A percentile compares a stretch with the other conserved stretches of the same genome.
Evolutionary conservation across 2,888 invertebrate genomes (phyloP).

Genomic region (Tiliacea aurago): DNA sequence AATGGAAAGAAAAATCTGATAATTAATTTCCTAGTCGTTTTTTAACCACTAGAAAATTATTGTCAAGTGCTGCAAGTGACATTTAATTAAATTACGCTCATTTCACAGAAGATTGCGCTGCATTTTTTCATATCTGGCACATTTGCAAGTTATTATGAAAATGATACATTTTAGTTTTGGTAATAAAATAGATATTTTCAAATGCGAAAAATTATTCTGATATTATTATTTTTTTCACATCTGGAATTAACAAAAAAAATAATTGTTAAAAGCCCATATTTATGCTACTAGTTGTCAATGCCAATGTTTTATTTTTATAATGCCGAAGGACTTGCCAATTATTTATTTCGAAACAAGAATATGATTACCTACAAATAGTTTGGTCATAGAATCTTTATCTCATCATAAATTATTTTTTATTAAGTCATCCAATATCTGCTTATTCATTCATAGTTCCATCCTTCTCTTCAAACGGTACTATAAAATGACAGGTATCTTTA

Average conservation of each 20-base stretch:
- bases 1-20: neutral
- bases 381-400: neutral
- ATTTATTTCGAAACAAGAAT: neutral
- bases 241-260: neutral
- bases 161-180: slow-evolving; percentile 23
- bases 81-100: slow-evolving; percentile 36
- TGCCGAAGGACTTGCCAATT: neutral
- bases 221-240: neutral
- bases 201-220: neutral
- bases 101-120: slow-evolving; percentile 29
- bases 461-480: neutral
- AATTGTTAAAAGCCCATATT: too few relatives aligned
- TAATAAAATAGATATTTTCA: neutral
- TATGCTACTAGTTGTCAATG: neutral
- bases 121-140: slow-evolving; percentile 45
- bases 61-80: neutral
- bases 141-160: slow-evolving; percentile 25
- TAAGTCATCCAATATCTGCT: neutral
- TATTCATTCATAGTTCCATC: slow-evolving; percentile 5
- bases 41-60: slow-evolving; percentile 18
- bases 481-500: slow-evolving; percentile 16
- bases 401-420: neutral
- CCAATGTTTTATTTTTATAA: neutral
- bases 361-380: neutral
- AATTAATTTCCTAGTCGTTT: neutral